These are phyloP conservation scores for Myotis davidii DNA, from an alignment of 2,113 vertebrate species.

Conservation along the genomic window DNA sequence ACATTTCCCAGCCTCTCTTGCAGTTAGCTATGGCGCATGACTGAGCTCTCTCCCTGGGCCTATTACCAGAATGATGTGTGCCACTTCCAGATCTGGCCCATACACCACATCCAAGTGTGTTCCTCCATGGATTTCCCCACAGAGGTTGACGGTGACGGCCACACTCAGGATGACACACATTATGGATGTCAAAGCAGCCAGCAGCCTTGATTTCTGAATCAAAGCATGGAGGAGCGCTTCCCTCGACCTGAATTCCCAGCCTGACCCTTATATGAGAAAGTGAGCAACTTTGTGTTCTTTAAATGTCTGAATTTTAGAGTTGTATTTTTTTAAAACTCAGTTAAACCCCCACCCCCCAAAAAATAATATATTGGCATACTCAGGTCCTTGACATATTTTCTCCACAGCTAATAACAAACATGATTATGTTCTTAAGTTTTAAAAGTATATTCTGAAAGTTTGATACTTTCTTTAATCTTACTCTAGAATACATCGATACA, in stretches of 20 bases:
- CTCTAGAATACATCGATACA: background rate
- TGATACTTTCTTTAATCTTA: background rate
- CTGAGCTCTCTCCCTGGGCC: background rate
- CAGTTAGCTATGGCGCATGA: fast-evolving
- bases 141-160: background rate
- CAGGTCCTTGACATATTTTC: background rate
- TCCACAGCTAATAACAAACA: background rate
- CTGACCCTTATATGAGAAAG: background rate
- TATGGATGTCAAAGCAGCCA: background rate
- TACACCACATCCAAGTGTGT: background rate
- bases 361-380: background rate
- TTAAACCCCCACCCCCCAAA: background rate
- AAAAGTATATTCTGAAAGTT: background rate
- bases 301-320: background rate
- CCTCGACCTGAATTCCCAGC: background rate
- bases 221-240: background rate
- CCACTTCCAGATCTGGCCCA: background rate
- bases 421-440: background rate
- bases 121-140: background rate
- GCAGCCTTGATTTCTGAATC: background rate
- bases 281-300: background rate
- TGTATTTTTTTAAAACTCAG: background rate
- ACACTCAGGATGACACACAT: background rate
- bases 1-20: background rate
- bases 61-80: background rate